phyloP scores from a whole-genome alignment of 92 coral and sea anemone genomes.

The Umimayanthus kanabou region DNA sequence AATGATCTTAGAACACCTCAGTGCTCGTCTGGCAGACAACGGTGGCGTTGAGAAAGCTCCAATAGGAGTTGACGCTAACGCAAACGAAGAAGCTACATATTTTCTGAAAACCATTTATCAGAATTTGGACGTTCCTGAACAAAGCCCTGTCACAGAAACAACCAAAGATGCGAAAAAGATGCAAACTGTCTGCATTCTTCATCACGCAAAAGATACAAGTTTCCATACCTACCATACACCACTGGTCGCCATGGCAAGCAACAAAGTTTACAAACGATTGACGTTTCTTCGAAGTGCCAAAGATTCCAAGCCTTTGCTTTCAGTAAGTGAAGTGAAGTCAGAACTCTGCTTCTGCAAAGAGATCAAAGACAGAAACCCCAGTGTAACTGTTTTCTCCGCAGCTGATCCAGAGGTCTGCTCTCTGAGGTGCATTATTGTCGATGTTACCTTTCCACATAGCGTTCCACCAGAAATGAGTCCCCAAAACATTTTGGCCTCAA shows the following conservation, averaged over 20 bases:
- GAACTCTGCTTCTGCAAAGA: slow-evolving; percentile 37
- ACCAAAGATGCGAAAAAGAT: not conserved
- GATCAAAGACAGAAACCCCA: slow-evolving; percentile 35
- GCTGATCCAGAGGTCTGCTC: slow-evolving; percentile 47
- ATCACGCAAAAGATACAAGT: slow-evolving; percentile 10
- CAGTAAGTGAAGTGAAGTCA: not conserved
- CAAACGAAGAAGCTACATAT: not conserved
- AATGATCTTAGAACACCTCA: slow-evolving; percentile 32
- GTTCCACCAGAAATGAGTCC: not conserved
- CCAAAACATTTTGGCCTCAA: not conserved
- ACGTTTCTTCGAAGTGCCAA: slow-evolving; percentile 38
- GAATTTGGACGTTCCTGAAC: not conserved
- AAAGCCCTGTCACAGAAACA: not conserved
- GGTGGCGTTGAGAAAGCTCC: slow-evolving; percentile 29
- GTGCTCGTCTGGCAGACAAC: not conserved
- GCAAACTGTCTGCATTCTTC: slow-evolving; percentile 16
- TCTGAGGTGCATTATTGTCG: slow-evolving; percentile 47
- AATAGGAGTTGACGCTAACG: slow-evolving; percentile 26
- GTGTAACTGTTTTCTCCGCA: slow-evolving; percentile 46
- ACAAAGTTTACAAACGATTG: slow-evolving; percentile 21
- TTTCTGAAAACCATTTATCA: slow-evolving; percentile 21
- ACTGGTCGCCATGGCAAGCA: not conserved
- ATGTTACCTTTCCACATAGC: slow-evolving; percentile 15
- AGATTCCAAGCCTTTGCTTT: slow-evolving; percentile 26
- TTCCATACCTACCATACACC: not conserved